Percentiles rank a stretch among this genome's conserved stretches.
phyloP scores from a whole-genome alignment of 1,140 invertebrate species.

The Hylaeus anthracinus region DNA sequence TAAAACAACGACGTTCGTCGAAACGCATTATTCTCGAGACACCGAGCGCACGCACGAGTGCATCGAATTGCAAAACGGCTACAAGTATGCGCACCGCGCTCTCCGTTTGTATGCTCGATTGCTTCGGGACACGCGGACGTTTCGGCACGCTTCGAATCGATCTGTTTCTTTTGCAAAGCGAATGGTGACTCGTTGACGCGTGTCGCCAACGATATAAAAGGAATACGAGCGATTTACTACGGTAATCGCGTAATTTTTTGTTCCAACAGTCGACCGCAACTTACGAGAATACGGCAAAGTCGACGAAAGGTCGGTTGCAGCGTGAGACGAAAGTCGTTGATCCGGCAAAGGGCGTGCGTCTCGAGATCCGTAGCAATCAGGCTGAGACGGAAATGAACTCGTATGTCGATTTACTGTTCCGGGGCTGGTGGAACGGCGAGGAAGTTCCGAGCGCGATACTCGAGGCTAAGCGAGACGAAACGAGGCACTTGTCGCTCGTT shows the following conservation, averaged over 20 bases:
- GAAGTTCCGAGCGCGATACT: background rate
- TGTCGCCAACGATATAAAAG: too few species aligned
- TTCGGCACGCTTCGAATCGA: constrained; percentile 41
- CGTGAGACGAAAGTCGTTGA: background rate
- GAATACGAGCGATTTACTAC: too few species aligned
- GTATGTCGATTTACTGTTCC: background rate
- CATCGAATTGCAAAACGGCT: constrained; percentile 46
- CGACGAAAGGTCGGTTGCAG: too few species aligned
- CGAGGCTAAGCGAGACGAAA: background rate
- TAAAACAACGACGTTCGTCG: background rate
- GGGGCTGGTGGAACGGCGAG: background rate
- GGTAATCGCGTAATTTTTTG: too few species aligned
- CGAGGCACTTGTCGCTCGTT: constrained; percentile 42
- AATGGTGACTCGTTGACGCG: background rate
- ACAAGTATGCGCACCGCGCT: constrained; percentile 13
- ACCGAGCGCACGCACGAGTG: constrained; percentile 19
- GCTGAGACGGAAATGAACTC: background rate
- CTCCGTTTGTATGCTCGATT: constrained; percentile 35
- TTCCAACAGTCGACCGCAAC: too few species aligned
- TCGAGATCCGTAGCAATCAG: background rate
- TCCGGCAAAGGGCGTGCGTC: background rate
- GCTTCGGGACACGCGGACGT: constrained; percentile 29
- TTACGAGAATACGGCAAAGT: too few species aligned
- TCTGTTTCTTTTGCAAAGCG: constrained; percentile 26
- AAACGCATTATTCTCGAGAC: constrained; percentile 2